phyloP scores from a whole-genome alignment of 2,888 invertebrate genomes.

The Lochmaea crataegi region DNA sequence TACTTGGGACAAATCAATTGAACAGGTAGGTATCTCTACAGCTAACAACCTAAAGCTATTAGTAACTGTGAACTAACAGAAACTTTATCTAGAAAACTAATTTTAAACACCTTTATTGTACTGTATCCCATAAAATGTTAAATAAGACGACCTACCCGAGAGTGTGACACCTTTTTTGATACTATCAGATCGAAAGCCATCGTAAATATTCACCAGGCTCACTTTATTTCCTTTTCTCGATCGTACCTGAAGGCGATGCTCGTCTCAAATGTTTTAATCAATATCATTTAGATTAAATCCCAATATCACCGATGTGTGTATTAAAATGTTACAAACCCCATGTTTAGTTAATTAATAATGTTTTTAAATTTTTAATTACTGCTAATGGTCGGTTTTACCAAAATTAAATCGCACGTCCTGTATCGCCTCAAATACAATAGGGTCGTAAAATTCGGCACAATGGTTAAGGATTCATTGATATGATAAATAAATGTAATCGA shows the following conservation, averaged over 20 bases:
- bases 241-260: slow-evolving; percentile 32
- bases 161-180: slow-evolving; percentile 55
- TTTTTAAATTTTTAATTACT: too few species aligned
- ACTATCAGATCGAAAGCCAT: slow-evolving; percentile 57
- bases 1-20: slow-evolving; percentile 44
- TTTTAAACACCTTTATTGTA: slow-evolving; percentile 58
- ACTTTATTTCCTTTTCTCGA: slow-evolving; percentile 28
- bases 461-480: too few species aligned
- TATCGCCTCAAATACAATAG: too few species aligned
- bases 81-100: slow-evolving; percentile 55
- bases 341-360: too few species aligned
- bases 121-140: slow-evolving; percentile 58
- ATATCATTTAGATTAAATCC: slow-evolving; percentile 25
- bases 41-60: slow-evolving; percentile 45
- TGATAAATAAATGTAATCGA: too few species aligned
- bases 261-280: slow-evolving; percentile 29
- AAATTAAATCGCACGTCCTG: too few species aligned
- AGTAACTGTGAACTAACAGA: slow-evolving; percentile 52
- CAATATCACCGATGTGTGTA: neutral
- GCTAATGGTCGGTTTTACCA: too few species aligned
- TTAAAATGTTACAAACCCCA: neutral
- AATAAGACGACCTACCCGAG: slow-evolving; percentile 58
- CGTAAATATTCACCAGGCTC: slow-evolving; percentile 55
- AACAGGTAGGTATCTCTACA: slow-evolving; percentile 39
- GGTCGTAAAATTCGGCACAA: too few species aligned